phyloP scores from a whole-genome alignment of 1,140 invertebrate species.

The Drosophila miranda region DNA sequence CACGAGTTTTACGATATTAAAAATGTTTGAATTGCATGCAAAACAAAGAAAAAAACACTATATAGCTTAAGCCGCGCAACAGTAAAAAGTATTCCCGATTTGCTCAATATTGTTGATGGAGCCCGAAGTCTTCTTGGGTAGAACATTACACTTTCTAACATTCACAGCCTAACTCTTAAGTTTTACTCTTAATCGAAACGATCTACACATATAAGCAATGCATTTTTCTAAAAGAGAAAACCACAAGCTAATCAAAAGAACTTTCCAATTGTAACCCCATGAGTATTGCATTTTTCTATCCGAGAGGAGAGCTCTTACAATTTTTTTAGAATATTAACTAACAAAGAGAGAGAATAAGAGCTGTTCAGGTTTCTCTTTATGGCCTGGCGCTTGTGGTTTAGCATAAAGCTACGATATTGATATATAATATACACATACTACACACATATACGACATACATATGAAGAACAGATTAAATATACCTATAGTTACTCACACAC shows the following conservation, averaged over 20 bases:
- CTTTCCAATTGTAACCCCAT: conserved; percentile 56
- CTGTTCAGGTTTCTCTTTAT: conserved; percentile 10
- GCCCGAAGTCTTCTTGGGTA: conserved; percentile 28
- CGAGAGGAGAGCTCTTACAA: conserved; percentile 33
- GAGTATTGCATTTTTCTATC: conserved; percentile 68
- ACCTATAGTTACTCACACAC: conserved; percentile 17
- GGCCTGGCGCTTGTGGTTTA: conserved; percentile 5
- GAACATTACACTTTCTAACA: conserved; percentile 27
- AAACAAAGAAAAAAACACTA: not conserved
- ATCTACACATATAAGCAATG: conserved; percentile 51
- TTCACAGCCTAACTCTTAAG: conserved; percentile 34
- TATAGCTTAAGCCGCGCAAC: conserved; percentile 42
- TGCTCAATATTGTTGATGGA: conserved; percentile 38
- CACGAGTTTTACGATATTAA: conserved; percentile 59
- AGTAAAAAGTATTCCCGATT: conserved; percentile 40
- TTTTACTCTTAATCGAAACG: conserved; percentile 4
- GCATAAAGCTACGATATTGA: conserved; percentile 21
- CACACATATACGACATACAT: conserved; percentile 50
- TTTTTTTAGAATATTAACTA: conserved; percentile 43
- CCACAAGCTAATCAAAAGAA: conserved; percentile 15
- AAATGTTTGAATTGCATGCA: conserved; percentile 65
- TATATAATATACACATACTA: conserved; percentile 36
- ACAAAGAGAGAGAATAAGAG: not conserved
- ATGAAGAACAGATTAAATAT: conserved; percentile 40
- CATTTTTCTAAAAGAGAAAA: conserved; percentile 48